Percentiles rank a stretch among this genome's conserved stretches.
These are phyloP conservation scores for Diceros bicornis DNA, from an alignment of 2,797 vertebrate genomes.

Conservation along the genomic window DNA sequence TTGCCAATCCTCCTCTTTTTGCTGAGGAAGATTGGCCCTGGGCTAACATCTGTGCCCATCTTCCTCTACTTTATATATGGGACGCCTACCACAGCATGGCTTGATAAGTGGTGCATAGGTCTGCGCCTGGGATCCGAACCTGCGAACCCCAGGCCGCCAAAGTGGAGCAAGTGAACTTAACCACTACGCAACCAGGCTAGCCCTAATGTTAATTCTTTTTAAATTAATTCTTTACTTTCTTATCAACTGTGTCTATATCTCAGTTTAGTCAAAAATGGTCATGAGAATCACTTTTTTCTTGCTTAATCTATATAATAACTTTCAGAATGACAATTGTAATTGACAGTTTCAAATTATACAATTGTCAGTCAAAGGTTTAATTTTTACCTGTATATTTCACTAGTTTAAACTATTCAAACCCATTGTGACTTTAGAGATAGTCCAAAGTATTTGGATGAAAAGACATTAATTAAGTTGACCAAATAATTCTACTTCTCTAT, in stretches of 20 bases:
- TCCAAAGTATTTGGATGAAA: conserved; percentile 54
- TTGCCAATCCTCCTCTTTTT: too few relatives aligned
- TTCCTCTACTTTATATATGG: too few relatives aligned
- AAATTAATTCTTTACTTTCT: conserved; percentile 28
- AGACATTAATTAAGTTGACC: neutral
- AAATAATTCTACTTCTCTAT: conserved; percentile 46
- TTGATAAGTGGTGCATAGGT: too few relatives aligned
- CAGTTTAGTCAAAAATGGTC: neutral
- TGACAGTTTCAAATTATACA: neutral
- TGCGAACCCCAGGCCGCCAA: too few relatives aligned
- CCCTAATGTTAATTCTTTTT: neutral
- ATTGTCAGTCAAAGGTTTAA: conserved; percentile 36
- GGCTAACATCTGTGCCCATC: too few relatives aligned
- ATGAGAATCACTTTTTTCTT: neutral
- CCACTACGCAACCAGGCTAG: too few relatives aligned
- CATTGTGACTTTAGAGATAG: neutral
- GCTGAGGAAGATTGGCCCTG: too few relatives aligned
- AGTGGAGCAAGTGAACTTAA: too few relatives aligned
- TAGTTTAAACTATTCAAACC: conserved; percentile 38
- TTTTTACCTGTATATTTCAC: neutral
- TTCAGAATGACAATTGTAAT: conserved; percentile 19
- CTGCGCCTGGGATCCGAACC: too few relatives aligned
- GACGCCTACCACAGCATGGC: too few relatives aligned
- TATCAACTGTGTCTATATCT: neutral
- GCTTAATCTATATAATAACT: neutral